Conservation (phyloP, 2,797 vertebrate genomes). For the Gorsachius magnificus region DNA sequence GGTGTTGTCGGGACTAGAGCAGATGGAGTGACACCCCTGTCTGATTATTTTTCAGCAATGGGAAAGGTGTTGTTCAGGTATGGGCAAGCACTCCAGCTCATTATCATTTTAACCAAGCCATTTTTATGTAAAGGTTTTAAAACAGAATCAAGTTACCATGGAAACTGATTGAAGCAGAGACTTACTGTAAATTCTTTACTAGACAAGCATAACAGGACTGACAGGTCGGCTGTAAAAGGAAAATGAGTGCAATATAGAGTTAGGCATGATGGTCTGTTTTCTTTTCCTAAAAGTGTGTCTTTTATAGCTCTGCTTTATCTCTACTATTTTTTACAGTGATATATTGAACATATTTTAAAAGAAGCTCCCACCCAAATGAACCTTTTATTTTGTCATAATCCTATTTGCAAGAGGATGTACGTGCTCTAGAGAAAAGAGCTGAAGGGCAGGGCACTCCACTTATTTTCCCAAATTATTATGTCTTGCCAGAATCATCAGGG, state of each 20-base stretch:
- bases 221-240: conserved; percentile 44
- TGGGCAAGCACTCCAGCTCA: not conserved
- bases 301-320: conserved; percentile 30
- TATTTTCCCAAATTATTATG: conserved; percentile 26
- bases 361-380: not conserved
- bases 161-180: conserved; percentile 54
- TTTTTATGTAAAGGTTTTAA: conserved; percentile 42
- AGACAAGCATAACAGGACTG: conserved; percentile 29
- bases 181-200: conserved; percentile 47
- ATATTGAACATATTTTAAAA: not conserved
- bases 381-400: conserved; percentile 20
- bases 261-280: conserved; percentile 1
- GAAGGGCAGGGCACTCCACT: not conserved
- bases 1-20: not conserved
- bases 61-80: not conserved
- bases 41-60: not conserved
- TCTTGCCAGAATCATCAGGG: conserved; percentile 18
- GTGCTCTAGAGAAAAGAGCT: not conserved
- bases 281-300: not conserved
- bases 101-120: conserved; percentile 40
- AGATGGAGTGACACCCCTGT: not conserved
- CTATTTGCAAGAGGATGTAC: not conserved
- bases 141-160: conserved; percentile 52
- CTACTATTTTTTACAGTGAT: not conserved
- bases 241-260: not conserved